Conservation (phyloP, 92 coral and sea anemone genomes). For the Isaurus tuberculatus region DNA sequence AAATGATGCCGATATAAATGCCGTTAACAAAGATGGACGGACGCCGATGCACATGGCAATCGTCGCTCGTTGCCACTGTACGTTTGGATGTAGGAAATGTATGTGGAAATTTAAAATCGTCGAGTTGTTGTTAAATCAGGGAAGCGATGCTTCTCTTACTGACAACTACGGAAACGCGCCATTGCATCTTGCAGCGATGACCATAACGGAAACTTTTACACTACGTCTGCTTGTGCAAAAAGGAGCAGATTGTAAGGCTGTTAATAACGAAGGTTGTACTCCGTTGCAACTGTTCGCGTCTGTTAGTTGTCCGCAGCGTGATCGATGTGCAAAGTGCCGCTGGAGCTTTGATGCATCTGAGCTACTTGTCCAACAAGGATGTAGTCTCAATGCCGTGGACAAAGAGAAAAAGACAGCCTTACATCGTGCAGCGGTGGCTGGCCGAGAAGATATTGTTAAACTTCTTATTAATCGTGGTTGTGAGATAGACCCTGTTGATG, state of each 20-base stretch:
- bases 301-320: slow-evolving; percentile 68
- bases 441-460: slow-evolving; percentile 79
- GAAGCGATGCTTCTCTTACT: slow-evolving; percentile 63
- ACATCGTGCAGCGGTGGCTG: slow-evolving; percentile 74
- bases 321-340: slow-evolving; percentile 64
- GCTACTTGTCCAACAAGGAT: slow-evolving; percentile 67
- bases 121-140: slow-evolving; percentile 69
- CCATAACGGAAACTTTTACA: slow-evolving; percentile 77
- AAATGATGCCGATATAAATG: slow-evolving; percentile 57
- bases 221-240: slow-evolving; percentile 73
- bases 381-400: slow-evolving; percentile 69
- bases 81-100: slow-evolving; percentile 83
- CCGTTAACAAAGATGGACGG: slow-evolving; percentile 61
- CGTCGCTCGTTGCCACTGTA: slow-evolving; percentile 77
- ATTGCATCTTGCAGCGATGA: slow-evolving; percentile 77
- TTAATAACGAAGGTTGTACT: slow-evolving; percentile 74
- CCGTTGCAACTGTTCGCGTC: slow-evolving; percentile 72
- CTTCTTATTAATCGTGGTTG: slow-evolving; percentile 71
- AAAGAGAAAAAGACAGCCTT: slow-evolving; percentile 71
- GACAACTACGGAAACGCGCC: slow-evolving; percentile 78
- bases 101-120: slow-evolving; percentile 86
- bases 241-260: slow-evolving; percentile 68
- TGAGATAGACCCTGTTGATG: slow-evolving; percentile 46
- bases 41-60: slow-evolving; percentile 79
- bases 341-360: slow-evolving; percentile 85